Evolutionary conservation across 2,888 invertebrate genomes (phyloP).

Genomic region (Anthophora plumipes): DNA sequence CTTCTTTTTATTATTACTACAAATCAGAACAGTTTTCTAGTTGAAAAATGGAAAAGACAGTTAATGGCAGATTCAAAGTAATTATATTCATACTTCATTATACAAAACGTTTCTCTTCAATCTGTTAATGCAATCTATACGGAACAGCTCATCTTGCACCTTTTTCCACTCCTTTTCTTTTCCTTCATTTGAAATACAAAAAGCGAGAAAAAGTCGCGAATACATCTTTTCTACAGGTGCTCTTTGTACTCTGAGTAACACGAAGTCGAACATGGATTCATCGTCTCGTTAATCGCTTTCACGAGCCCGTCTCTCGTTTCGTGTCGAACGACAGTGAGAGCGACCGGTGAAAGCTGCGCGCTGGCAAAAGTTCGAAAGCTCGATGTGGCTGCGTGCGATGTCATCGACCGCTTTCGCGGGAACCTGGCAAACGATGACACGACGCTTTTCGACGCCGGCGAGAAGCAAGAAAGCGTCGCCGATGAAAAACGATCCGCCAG

Average conservation of each 20-base stretch:
- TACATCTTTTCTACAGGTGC: not conserved
- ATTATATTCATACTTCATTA: too few species aligned
- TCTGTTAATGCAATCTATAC: not conserved
- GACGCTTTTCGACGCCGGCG: conserved; percentile 31
- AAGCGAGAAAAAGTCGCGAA: not conserved
- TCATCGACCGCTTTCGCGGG: conserved; percentile 62
- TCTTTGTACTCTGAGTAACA: not conserved
- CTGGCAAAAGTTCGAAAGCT: conserved; percentile 69
- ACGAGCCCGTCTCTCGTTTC: conserved; percentile 36
- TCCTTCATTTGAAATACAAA: not conserved
- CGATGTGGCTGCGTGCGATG: conserved; percentile 42
- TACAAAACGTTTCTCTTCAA: too few species aligned
- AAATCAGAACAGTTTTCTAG: too few species aligned
- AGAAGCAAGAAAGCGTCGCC: conserved; percentile 42
- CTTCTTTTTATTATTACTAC: too few species aligned
- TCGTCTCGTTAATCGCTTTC: conserved; percentile 67
- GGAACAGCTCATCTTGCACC: not conserved
- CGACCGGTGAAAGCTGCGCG: conserved; percentile 62
- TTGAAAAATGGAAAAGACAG: too few species aligned
- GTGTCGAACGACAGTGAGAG: conserved; percentile 48
- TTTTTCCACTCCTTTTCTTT: too few species aligned
- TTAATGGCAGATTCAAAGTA: too few species aligned
- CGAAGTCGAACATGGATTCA: conserved; percentile 37
- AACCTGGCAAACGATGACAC: conserved; percentile 53
- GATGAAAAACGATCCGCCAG: conserved; percentile 64